Conservation (phyloP, 2,797 vertebrate species). For the Aulostomus chinensis region DNA sequence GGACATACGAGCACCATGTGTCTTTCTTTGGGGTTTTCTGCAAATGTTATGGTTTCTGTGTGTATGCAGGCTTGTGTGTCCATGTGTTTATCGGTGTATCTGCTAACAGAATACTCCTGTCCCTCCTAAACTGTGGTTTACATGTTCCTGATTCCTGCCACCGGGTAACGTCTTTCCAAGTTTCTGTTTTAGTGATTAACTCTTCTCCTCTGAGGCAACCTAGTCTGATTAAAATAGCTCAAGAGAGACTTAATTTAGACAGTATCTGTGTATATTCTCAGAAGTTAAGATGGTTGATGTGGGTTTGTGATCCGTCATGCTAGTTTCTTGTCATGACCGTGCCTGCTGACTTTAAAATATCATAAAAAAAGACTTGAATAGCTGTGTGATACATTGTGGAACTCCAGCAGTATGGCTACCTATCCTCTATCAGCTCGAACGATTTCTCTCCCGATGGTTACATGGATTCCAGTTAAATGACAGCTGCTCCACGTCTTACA, state of each 20-base stretch:
- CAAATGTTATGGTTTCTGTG: slow-evolving; percentile 23
- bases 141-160: slow-evolving; percentile 54
- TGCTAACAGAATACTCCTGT: slow-evolving; percentile 40
- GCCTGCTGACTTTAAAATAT: too few relatives aligned
- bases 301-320: slow-evolving; percentile 37
- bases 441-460: not conserved
- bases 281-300: slow-evolving; percentile 50
- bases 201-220: slow-evolving; percentile 29
- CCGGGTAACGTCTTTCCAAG: slow-evolving; percentile 50
- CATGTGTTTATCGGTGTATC: slow-evolving; percentile 17
- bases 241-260: slow-evolving; percentile 52
- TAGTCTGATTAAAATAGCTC: slow-evolving; percentile 56
- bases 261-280: slow-evolving; percentile 52
- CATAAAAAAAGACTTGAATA: slow-evolving; percentile 9
- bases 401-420: too few relatives aligned
- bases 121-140: slow-evolving; percentile 54
- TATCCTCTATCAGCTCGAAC: too few relatives aligned
- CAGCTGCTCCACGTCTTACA: not conserved
- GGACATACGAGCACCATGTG: slow-evolving; percentile 13
- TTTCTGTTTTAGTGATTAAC: slow-evolving; percentile 66
- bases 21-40: slow-evolving; percentile 31
- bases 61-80: slow-evolving; percentile 16
- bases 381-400: slow-evolving; percentile 22
- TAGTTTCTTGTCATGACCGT: slow-evolving; percentile 27
- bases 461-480: not conserved